Percentiles rank a stretch among this genome's conserved stretches.
Evolutionary conservation across 2,113 vertebrate genomes (phyloP).

Genomic region (Macrotis lagotis): DNA sequence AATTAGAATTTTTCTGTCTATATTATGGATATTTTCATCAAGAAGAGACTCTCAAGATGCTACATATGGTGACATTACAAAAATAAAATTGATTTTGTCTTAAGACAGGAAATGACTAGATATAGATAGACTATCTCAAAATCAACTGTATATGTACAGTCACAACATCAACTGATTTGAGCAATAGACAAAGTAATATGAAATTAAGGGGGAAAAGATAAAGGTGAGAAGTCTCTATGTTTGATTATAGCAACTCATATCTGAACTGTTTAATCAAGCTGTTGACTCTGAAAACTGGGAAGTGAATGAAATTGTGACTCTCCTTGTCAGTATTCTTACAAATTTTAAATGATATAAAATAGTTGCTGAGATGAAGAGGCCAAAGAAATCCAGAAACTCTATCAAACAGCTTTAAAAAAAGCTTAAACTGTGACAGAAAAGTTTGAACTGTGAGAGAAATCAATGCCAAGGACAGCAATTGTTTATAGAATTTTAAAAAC

Average conservation of each 20-base stretch:
- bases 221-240: background rate
- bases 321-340: background rate
- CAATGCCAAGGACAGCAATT: background rate
- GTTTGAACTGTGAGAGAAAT: no score
- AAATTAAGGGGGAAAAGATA: background rate
- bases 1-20: background rate
- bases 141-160: background rate
- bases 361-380: background rate
- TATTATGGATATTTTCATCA: background rate
- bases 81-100: background rate
- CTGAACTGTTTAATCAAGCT: background rate
- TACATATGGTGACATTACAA: background rate
- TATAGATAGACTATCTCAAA: background rate
- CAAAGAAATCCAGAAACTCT: background rate
- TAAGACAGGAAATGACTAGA: background rate
- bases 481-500: background rate
- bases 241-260: background rate
- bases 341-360: background rate
- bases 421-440: background rate
- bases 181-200: background rate
- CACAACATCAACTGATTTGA: background rate
- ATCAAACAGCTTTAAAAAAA: background rate
- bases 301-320: background rate
- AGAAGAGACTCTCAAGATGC: background rate
- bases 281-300: background rate